Conservation (phyloP, 2,113 vertebrate species). For the Chamaea fasciata region DNA sequence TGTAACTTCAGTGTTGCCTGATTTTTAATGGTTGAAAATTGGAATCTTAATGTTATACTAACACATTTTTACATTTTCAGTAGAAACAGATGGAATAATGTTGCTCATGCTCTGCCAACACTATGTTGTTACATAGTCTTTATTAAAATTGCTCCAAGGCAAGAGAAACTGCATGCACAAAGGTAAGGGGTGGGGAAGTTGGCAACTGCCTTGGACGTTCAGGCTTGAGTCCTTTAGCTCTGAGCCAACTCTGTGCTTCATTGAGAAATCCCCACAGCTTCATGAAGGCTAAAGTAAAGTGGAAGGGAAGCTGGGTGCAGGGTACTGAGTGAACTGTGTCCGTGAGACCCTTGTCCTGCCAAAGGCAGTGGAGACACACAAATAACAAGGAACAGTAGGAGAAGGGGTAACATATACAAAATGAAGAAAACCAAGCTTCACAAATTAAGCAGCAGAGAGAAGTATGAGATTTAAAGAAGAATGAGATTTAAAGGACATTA, state of each 20-base stretch:
- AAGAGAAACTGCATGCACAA: constrained; percentile 3
- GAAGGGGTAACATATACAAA: background rate
- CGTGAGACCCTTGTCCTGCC: background rate
- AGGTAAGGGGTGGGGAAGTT: background rate
- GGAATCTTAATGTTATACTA: background rate
- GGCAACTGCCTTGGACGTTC: background rate
- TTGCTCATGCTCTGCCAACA: constrained; percentile 52
- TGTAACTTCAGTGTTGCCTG: background rate
- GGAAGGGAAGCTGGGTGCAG: background rate
- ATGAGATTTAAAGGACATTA: background rate
- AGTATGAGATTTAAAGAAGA: background rate
- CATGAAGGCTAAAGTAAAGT: background rate
- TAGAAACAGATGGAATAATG: constrained; percentile 52
- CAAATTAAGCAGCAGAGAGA: background rate
- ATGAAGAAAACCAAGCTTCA: background rate
- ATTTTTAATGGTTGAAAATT: constrained; percentile 16
- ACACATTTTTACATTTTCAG: constrained; percentile 36
- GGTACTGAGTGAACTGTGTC: background rate
- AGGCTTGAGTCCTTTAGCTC: background rate
- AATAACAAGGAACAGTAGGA: background rate
- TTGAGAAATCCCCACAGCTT: background rate
- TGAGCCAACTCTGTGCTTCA: background rate
- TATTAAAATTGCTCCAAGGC: constrained; percentile 35
- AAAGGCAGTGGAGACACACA: background rate
- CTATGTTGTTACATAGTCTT: background rate